Conservation (phyloP, 1,140 invertebrate species). For the Papilio dardanus region DNA sequence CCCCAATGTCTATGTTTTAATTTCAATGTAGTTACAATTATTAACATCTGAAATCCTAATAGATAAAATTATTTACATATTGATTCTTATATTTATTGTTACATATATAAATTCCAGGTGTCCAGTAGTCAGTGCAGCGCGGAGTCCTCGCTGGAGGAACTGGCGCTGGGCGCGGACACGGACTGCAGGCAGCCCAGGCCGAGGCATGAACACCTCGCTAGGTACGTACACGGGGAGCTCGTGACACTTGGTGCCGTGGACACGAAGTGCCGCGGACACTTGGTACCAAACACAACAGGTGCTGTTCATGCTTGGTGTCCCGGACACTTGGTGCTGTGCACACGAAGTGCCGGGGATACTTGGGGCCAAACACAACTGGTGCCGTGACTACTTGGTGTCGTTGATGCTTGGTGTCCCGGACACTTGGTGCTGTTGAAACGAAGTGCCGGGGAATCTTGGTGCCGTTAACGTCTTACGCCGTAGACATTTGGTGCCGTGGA, state of each 20-base stretch:
- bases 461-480: not conserved
- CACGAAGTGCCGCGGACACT: not conserved
- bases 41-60: no score
- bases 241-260: not conserved
- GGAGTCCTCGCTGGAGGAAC: conserved; percentile 72
- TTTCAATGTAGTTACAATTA: not conserved
- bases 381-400: not conserved
- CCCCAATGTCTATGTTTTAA: no score
- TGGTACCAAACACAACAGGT: no score
- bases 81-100: no score
- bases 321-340: conserved; percentile 39
- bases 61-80: no score
- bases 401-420: not conserved
- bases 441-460: not conserved
- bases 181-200: conserved; percentile 79
- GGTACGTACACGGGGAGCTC: conserved; percentile 42
- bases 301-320: not conserved
- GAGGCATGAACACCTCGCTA: conserved; percentile 57
- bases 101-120: conserved; percentile 37
- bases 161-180: conserved; percentile 58
- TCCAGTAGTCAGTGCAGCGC: conserved; percentile 49
- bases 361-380: not conserved
- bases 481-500: not conserved
- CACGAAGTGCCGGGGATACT: not conserved
- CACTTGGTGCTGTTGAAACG: conserved; percentile 38